Conservation (phyloP, 2,888 invertebrate genomes). For the Ernsta delagoae region DNA sequence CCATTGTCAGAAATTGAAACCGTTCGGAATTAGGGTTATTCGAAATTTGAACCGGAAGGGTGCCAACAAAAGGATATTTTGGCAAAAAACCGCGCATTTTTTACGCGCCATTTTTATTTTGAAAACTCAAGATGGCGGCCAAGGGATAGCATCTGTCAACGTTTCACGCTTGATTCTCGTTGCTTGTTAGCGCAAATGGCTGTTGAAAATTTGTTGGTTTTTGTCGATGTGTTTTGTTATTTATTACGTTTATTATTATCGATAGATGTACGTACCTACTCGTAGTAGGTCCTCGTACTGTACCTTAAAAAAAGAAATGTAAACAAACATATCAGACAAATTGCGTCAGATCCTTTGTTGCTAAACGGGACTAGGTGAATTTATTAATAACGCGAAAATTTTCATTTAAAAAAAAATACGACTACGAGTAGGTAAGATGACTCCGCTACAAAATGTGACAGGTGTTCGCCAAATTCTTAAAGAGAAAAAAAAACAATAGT, state of each 20-base stretch:
- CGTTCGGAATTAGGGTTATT: constrained; percentile 37
- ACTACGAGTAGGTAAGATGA: too few species aligned
- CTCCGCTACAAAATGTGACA: neutral
- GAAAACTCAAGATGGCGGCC: constrained; percentile 34
- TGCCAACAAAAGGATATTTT: constrained; percentile 39
- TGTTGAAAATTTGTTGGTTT: neutral
- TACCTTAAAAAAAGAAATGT: too few species aligned
- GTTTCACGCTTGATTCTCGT: constrained; percentile 13
- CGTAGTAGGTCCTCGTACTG: too few species aligned
- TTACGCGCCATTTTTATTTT: constrained; percentile 29
- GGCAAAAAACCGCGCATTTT: constrained; percentile 36
- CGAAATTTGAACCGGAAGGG: constrained; percentile 29
- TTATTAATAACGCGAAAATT: too few species aligned
- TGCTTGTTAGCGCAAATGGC: neutral
- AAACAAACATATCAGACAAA: neutral
- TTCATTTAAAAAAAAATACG: too few species aligned
- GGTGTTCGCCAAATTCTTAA: neutral
- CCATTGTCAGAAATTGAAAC: constrained; percentile 30
- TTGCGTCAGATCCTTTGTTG: too few species aligned
- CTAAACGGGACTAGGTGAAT: too few species aligned
- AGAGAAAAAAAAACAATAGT: neutral
- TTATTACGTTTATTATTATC: neutral
- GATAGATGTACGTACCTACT: neutral
- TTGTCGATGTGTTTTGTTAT: neutral
- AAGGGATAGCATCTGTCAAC: constrained; percentile 28